These are phyloP conservation scores for Andrena praecox DNA, from an alignment of 2,888 invertebrate genomes.

Conservation along the genomic window DNA sequence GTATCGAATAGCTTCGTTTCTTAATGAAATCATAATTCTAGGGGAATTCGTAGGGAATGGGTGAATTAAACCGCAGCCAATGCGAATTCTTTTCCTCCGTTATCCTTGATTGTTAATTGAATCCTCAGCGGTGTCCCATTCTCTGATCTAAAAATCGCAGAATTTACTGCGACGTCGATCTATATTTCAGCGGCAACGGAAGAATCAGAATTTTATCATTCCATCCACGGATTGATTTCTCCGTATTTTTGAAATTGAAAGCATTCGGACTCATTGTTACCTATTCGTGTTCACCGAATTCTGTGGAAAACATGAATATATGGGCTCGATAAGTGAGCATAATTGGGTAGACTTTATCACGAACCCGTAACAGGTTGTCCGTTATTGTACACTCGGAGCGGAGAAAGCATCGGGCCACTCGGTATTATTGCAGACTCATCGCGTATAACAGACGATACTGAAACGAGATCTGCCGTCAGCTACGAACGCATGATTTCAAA, in stretches of 20 bases:
- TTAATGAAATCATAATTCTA: conserved; percentile 58
- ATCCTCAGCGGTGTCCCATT: neutral
- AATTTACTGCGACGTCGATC: neutral
- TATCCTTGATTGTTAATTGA: neutral
- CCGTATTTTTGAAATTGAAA: too few relatives aligned
- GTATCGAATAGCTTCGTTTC: conserved; percentile 33
- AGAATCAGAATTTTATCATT: too few relatives aligned
- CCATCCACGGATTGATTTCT: too few relatives aligned
- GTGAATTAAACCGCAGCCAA: conserved; percentile 10
- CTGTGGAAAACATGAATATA: too few relatives aligned
- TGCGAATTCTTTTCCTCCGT: neutral
- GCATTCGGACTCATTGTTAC: too few relatives aligned
- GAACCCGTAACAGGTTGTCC: conserved; percentile 66
- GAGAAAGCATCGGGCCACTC: conserved; percentile 56
- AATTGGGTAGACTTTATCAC: conserved; percentile 52
- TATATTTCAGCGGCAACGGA: neutral
- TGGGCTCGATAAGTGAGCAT: neutral
- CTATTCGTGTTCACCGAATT: too few relatives aligned
- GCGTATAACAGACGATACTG: conserved; percentile 55
- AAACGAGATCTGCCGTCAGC: conserved; percentile 65
- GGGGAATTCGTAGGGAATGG: neutral
- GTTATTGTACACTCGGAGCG: conserved; percentile 55
- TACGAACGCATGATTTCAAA: conserved; percentile 51
- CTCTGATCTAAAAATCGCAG: neutral
- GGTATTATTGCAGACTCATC: conserved; percentile 69